Evolutionary conservation across 1,140 invertebrate species (phyloP).

Genomic region (Dendrolimus kikuchii): DNA sequence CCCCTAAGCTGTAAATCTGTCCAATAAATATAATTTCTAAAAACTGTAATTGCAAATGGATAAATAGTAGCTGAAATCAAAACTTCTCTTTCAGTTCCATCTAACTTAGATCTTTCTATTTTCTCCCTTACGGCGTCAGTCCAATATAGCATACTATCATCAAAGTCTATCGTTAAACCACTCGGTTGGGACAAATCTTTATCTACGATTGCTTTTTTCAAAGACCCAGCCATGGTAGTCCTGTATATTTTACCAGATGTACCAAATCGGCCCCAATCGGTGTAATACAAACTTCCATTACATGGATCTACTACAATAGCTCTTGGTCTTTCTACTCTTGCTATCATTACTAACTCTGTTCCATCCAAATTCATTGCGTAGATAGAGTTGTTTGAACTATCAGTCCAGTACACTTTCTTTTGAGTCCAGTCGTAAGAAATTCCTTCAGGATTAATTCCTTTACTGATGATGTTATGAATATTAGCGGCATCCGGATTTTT

Average conservation of each 20-base stretch:
- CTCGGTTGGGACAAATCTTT: conserved; percentile 95
- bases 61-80: conserved; percentile 93
- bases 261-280: conserved; percentile 94
- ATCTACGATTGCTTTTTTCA: conserved; percentile 91
- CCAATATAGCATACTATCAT: conserved; percentile 97
- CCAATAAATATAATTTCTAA: conserved; percentile 96
- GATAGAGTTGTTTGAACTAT: conserved; percentile 94
- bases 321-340: conserved; percentile 91
- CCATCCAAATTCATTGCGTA: conserved; percentile 96
- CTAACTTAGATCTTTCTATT: conserved; percentile 93
- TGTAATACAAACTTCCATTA: conserved; percentile 93
- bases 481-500: conserved; percentile 75
- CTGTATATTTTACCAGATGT: conserved; percentile 95
- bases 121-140: conserved; percentile 97
- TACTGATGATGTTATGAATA: conserved; percentile 83
- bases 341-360: conserved; percentile 92
- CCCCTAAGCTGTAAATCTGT: conserved; percentile 95
- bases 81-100: conserved; percentile 85
- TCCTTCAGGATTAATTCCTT: conserved; percentile 94
- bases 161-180: conserved; percentile 96
- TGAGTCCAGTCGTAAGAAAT: conserved; percentile 98
- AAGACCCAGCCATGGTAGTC: conserved; percentile 96
- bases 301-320: conserved; percentile 98
- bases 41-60: conserved; percentile 96
- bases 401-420: conserved; percentile 98